Evolutionary conservation across 2,797 vertebrate genomes (phyloP).

Genomic region (Phalloptychus januarius): DNA sequence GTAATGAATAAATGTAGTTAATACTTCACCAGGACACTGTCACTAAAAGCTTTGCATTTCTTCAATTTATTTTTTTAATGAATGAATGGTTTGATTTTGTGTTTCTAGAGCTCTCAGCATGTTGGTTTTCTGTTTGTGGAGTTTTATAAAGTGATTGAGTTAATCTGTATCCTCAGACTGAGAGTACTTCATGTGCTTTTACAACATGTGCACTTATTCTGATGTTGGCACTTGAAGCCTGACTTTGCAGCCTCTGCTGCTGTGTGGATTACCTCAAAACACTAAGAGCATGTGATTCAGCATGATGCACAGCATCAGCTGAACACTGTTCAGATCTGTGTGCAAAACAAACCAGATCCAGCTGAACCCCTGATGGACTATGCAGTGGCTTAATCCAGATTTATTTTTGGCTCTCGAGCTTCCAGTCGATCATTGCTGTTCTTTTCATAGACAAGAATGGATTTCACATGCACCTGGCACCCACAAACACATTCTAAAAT

Average conservation of each 20-base stretch:
- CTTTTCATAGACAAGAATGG: conserved; percentile 46
- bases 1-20: not conserved
- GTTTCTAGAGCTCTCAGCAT: not conserved
- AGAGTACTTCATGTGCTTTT: conserved; percentile 30
- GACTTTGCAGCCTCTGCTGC: conserved; percentile 17
- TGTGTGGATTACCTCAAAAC: conserved; percentile 27
- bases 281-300: conserved; percentile 27
- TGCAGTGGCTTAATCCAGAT: conserved; percentile 60
- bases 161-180: conserved; percentile 20
- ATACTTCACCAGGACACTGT: not conserved
- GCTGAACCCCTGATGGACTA: conserved; percentile 20
- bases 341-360: conserved; percentile 26
- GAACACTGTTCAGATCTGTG: conserved; percentile 18
- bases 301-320: conserved; percentile 25
- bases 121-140: conserved; percentile 14
- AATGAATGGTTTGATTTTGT: not conserved
- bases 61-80: not conserved
- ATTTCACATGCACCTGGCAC: conserved; percentile 61
- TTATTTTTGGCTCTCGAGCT: conserved; percentile 62
- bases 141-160: conserved; percentile 23
- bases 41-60: not conserved
- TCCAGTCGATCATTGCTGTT: conserved; percentile 55
- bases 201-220: conserved; percentile 35
- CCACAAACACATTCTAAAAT: conserved; percentile 49
- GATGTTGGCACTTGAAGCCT: conserved; percentile 15